These are phyloP conservation scores for Nylanderia fulva DNA, from an alignment of 1,140 invertebrate species.

Conservation along the genomic window DNA sequence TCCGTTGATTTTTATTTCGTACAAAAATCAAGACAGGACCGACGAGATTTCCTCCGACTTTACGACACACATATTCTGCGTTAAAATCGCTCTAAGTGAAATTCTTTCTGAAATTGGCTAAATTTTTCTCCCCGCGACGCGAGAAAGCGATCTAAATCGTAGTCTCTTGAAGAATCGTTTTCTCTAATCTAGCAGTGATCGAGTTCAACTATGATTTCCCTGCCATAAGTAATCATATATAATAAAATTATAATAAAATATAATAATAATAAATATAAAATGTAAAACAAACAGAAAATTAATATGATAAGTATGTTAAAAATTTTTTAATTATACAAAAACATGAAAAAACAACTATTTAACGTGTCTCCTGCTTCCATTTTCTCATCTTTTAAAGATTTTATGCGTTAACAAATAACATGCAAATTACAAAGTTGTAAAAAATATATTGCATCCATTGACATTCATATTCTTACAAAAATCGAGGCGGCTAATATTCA, in stretches of 20 bases:
- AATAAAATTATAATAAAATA: background rate
- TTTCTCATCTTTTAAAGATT: background rate
- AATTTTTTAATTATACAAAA: background rate
- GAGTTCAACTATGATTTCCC: background rate
- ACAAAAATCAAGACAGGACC: background rate
- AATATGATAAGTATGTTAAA: background rate
- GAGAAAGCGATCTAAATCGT: constrained; percentile 1
- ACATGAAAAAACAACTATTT: background rate
- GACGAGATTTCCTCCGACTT: constrained; percentile 14
- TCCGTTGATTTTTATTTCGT: background rate
- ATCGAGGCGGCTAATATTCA: constrained; percentile 20
- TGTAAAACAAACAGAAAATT: background rate
- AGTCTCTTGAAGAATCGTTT: constrained; percentile 12
- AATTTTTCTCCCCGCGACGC: background rate
- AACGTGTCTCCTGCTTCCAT: background rate
- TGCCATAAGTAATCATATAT: background rate
- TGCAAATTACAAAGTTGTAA: background rate
- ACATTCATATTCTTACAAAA: background rate
- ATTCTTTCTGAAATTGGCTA: constrained; percentile 1
- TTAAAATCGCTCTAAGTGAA: constrained; percentile 13
- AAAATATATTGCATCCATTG: constrained; percentile 10
- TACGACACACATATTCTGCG: constrained; percentile 8
- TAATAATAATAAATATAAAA: too few relatives aligned
- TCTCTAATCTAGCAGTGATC: background rate
- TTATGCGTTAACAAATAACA: background rate